Base-by-base conservation (phyloP, 2,797 vertebrate genomes). In the Cichlasoma orientale region DNA sequence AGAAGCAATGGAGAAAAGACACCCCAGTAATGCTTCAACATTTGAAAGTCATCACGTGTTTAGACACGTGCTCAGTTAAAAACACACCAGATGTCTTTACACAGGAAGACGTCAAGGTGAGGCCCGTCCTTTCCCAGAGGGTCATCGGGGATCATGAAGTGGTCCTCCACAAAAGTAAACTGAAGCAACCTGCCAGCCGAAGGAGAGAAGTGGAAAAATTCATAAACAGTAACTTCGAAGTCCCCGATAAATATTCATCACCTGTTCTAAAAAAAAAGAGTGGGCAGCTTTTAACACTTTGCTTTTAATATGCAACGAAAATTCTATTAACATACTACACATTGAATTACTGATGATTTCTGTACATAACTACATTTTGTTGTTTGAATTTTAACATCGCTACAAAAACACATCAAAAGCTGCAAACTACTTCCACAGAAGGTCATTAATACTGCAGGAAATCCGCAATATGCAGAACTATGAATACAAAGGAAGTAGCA, bases 81-180 rank as follows among this genome's bases (percentile, higher is more conserved):
- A 7, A 36, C 82, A 54, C 38, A 98, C 98, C 96, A 94, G 82
- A n/a, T 90, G 53, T 96, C 94, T 86, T 95, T 97, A 68, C 80
- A 90, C 74, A 99, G 95, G 89, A 99, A 99, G 56, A 92, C 82
- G 75, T 99, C 96, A 41, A 99, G 87, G 72, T 95, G 95, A 66
- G 98, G 97, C n/a, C 98, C 98, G 1, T 96, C 88, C 90, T 95
- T 97, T 78, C 98, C 98, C 88, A 99, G 93, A 29, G 98, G 98
- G 91, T 99, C 98, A 82, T 99, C 98, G 13, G 98, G 98, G 93
- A 99, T 97, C 98, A 99, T 99, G 92, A 99, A 99, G 89, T 97
- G 97, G 88, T 99, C 97, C 86, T 97, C 98, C 56, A 95, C 98
- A 83, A 99, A 99, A 2, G 97, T 99, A 77, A 97, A 99, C 90